Evolutionary conservation across 2,113 vertebrate genomes (phyloP).

Genomic region (Empidonax traillii): DNA sequence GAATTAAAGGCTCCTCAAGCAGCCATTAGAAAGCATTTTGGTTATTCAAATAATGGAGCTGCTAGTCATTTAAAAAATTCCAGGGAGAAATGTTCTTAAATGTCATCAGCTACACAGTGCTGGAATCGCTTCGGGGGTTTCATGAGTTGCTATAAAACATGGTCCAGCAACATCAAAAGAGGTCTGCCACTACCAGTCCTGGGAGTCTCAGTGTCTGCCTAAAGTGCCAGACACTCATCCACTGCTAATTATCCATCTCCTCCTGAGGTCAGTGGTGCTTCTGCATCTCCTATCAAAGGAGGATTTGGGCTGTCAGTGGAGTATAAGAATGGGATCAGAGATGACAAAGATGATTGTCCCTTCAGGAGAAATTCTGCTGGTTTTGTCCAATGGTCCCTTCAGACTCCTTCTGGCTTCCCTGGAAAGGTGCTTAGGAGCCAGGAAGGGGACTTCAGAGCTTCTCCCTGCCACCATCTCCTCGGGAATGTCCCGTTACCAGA

Average conservation of each 20-base stretch:
- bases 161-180: background rate
- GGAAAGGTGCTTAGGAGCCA: background rate
- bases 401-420: background rate
- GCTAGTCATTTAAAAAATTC: slow-evolving; percentile 3
- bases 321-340: background rate
- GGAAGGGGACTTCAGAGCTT: background rate
- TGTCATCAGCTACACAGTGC: background rate
- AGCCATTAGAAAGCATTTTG: slow-evolving; percentile 22
- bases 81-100: background rate
- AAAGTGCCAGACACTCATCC: background rate
- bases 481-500: background rate
- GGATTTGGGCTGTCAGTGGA: background rate
- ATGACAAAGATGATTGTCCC: background rate
- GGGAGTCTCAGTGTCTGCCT: background rate
- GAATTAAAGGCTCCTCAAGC: slow-evolving; percentile 17
- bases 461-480: background rate
- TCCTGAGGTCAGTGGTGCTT: background rate
- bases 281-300: background rate
- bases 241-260: background rate
- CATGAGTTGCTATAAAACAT: background rate
- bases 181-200: background rate
- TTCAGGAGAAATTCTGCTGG: background rate
- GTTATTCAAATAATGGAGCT: slow-evolving; percentile 16
- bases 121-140: background rate
- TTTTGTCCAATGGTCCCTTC: background rate